phyloP scores from a whole-genome alignment of 2,888 invertebrate genomes.

The Rhagonycha lutea region DNA sequence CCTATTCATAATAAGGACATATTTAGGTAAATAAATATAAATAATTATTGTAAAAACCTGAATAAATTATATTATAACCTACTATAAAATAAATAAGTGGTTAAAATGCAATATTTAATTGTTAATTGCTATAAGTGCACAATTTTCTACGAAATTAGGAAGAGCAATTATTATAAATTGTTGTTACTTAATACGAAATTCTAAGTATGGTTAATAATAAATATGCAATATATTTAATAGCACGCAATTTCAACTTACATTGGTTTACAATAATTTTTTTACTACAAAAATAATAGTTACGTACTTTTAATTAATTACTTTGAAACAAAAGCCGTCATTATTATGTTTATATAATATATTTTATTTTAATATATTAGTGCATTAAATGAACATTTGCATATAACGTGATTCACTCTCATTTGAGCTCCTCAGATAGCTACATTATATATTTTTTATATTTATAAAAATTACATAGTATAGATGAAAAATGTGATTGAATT shows the following conservation, averaged over 20 bases:
- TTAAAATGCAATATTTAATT: background rate
- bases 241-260: background rate
- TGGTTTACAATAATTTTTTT: background rate
- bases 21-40: background rate
- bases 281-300: background rate
- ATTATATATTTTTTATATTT: too few species aligned
- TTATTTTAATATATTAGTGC: too few species aligned
- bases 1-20: background rate
- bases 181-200: background rate
- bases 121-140: background rate
- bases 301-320: too few species aligned
- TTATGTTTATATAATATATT: too few species aligned
- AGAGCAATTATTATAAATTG: background rate
- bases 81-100: background rate
- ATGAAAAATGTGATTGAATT: too few species aligned
- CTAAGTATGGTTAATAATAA: background rate
- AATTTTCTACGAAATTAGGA: background rate
- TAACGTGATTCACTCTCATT: too few species aligned
- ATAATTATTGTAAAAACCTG: background rate
- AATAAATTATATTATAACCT: background rate
- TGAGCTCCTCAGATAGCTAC: too few species aligned
- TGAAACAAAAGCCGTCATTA: too few species aligned
- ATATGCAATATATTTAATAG: background rate
- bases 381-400: too few species aligned
- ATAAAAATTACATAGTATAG: too few species aligned